Evolutionary conservation across 2,113 vertebrate genomes (phyloP), one percentile per base, ranked within the genome.

Genomic region (Vombatus ursinus): DNA sequence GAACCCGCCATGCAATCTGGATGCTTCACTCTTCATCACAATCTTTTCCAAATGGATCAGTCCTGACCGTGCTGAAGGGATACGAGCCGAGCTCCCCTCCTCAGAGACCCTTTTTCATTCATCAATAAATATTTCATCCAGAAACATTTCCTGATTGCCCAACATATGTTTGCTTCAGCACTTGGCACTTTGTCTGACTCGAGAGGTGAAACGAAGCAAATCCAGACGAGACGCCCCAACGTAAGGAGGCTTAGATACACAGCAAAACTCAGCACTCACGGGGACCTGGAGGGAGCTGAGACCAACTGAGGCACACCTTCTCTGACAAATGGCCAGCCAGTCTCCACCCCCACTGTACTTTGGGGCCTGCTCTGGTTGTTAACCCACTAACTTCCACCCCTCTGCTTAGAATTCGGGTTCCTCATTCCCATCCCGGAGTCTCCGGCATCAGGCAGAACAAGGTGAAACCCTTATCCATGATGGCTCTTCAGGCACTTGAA

Each of bases 31-130:
- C 47, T 94, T 52, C 51, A 95, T 8, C 97, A 68, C 89, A 31
- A 52, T 92, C 95, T 90, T 96, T 96, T 52, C 54, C 31, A 77
- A 97, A 96, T 48, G 94, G 93, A 95, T 94, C 97, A 95, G 92
- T 94, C 68, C 44, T 93, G 53, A 96, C 94, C 94, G 94, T 95
- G 10, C 94, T 96, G 95, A 94, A 31, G 94, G 48, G 96, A 23
- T 48, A 84, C 68, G 94, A 90, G 95, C 89, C 9, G 94, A 22
- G 96, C 93, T 44, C 2, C 94, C 50, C 92, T 52, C 54, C 91
- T 96, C 57, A 92, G 89, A 96, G 96, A 93, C 89, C 26, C 93
- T 89, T 94, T 96, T 96, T 94, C 90, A 96, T 92, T 96, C 84
- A 96, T 48, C 93, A 94, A 93, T 95, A 95, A 97, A 95, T 47